phyloP scores from a whole-genome alignment of 2,797 vertebrate genomes.

The Catamblyrhynchus diadema region DNA sequence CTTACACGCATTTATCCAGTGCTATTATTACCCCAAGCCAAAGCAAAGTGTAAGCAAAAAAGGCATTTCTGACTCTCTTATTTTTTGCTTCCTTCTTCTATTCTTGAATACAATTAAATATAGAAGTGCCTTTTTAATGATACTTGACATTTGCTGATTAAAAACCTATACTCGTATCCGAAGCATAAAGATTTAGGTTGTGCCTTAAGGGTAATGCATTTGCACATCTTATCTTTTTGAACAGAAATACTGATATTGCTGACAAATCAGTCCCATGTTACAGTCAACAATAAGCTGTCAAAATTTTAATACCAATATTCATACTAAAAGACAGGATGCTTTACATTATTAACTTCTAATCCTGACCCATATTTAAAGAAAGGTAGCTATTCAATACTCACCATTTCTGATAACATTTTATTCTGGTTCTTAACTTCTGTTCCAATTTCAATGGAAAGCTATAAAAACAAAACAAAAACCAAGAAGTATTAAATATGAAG shows the following conservation, averaged over 20 bases:
- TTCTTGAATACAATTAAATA: neutral
- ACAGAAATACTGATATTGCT: neutral
- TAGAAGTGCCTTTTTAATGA: neutral
- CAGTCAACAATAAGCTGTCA: neutral
- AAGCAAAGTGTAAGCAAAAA: neutral
- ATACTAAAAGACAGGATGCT: neutral
- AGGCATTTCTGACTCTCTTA: neutral
- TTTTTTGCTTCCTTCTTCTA: neutral
- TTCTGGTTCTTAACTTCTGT: conserved; percentile 95
- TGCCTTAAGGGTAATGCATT: neutral
- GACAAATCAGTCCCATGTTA: neutral
- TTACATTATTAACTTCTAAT: neutral
- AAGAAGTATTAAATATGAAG: neutral
- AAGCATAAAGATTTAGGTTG: neutral
- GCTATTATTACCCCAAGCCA: neutral
- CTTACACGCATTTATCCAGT: neutral
- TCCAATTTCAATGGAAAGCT: conserved; percentile 97
- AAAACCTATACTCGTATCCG: neutral
- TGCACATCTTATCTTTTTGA: neutral
- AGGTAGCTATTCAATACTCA: conserved; percentile 71
- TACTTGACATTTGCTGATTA: neutral
- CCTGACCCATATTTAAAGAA: neutral
- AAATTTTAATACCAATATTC: neutral
- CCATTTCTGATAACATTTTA: conserved; percentile 91
- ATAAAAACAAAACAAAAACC: neutral